Evolutionary conservation across 2,888 invertebrate genomes (phyloP).

Genomic region (Smittia sp.): DNA sequence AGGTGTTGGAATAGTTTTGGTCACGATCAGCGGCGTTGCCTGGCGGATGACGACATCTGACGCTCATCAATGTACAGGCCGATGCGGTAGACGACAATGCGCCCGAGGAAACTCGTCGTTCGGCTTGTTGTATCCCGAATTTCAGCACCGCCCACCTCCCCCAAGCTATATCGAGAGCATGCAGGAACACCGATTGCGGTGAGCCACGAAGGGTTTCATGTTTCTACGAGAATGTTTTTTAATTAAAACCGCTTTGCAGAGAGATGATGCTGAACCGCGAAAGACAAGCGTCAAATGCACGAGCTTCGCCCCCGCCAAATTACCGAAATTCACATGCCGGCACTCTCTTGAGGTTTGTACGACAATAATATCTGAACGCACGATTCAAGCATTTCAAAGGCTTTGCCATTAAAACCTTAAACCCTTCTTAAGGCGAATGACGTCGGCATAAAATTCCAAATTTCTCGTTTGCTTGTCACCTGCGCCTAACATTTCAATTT

Average conservation of each 20-base stretch:
- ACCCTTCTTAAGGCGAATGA: neutral
- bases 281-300: slow-evolving; percentile 57
- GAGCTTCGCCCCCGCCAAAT: slow-evolving; percentile 83
- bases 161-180: slow-evolving; percentile 96
- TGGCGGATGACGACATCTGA: slow-evolving; percentile 88
- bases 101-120: slow-evolving; percentile 86
- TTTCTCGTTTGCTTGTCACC: neutral
- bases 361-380: neutral
- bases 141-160: slow-evolving; percentile 92
- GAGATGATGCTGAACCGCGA: slow-evolving; percentile 77
- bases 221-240: neutral
- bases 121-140: slow-evolving; percentile 95
- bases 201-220: slow-evolving; percentile 10
- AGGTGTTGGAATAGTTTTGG: slow-evolving; percentile 94
- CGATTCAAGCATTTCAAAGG: neutral
- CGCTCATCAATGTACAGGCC: slow-evolving; percentile 66
- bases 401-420: neutral
- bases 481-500: too few relatives aligned
- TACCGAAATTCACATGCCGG: slow-evolving; percentile 83
- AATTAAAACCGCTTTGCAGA: slow-evolving; percentile 55
- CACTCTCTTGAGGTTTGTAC: slow-evolving; percentile 67
- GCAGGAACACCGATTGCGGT: slow-evolving; percentile 90
- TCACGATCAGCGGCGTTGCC: slow-evolving; percentile 91
- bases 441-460: neutral
- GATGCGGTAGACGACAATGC: slow-evolving; percentile 62